phyloP scores from a whole-genome alignment of 2,797 vertebrate genomes.

The Sebastes hopkinsi region DNA sequence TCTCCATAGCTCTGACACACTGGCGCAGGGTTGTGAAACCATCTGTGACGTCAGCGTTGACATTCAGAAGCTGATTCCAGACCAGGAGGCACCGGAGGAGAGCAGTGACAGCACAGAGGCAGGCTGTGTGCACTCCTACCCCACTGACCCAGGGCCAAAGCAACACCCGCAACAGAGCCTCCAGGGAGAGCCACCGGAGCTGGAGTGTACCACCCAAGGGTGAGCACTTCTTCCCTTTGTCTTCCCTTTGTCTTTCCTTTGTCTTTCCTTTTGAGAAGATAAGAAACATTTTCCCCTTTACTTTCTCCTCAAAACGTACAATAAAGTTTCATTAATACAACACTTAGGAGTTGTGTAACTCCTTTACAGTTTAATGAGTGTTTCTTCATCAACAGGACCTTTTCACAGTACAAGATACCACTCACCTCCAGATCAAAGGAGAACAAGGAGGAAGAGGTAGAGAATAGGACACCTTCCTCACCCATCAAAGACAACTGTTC shows the following conservation, averaged over 20 bases:
- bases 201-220: conserved; percentile 20
- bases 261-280: not conserved
- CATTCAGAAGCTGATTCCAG: conserved; percentile 57
- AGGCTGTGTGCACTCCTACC: conserved; percentile 8
- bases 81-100: conserved; percentile 36
- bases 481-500: not conserved
- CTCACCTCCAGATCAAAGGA: not conserved
- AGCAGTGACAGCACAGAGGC: not conserved
- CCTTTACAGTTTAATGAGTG: not conserved
- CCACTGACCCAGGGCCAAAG: conserved; percentile 47
- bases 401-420: not conserved
- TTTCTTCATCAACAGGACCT: conserved; percentile 41
- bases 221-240: conserved; percentile 2
- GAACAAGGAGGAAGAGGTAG: not conserved
- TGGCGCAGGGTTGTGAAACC: conserved; percentile 26
- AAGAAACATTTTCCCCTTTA: not conserved
- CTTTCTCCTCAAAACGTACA: not conserved
- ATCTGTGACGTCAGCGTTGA: conserved; percentile 63
- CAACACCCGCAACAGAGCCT: not conserved
- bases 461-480: not conserved
- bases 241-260: not conserved
- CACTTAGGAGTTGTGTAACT: not conserved
- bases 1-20: conserved; percentile 47
- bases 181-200: not conserved
- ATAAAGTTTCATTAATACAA: not conserved